A percentile compares a stretch with the other conserved stretches of the same genome.
These are phyloP conservation scores for Hetaerina americana DNA, from an alignment of 1,140 invertebrate genomes.

Conservation along the genomic window DNA sequence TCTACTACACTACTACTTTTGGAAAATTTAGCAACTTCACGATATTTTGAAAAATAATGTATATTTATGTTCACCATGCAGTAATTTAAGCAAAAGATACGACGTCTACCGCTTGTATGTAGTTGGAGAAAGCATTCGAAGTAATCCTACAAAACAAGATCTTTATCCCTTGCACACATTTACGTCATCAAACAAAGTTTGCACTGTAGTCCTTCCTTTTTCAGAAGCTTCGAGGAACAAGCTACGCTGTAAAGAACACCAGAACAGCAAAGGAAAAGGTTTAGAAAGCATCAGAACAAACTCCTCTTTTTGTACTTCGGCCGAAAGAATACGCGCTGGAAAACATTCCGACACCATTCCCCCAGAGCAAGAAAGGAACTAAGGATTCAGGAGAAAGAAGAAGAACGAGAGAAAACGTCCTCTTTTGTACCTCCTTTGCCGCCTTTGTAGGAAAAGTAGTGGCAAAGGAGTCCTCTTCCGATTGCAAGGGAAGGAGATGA, in stretches of 20 bases:
- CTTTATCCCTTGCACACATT: background rate
- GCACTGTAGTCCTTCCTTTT: background rate
- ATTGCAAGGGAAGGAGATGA: background rate
- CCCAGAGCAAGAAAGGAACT: background rate
- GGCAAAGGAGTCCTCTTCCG: background rate
- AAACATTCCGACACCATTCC: background rate
- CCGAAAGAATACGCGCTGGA: background rate
- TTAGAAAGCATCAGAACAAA: background rate
- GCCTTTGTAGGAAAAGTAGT: no score
- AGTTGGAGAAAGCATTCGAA: background rate
- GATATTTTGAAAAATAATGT: no score
- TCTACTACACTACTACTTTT: no score
- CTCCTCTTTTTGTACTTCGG: background rate
- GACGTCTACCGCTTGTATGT: no score
- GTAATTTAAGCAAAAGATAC: no score
- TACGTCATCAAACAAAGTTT: background rate
- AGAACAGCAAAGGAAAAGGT: background rate
- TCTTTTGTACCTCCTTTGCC: background rate
- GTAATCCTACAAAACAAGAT: background rate
- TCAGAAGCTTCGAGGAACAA: background rate
- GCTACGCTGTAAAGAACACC: background rate
- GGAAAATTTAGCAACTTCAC: no score
- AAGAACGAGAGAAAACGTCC: background rate
- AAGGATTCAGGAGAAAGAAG: background rate
- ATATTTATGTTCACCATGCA: no score